phyloP scores from a whole-genome alignment of 2,888 invertebrate species.

The Melangyna quadrimaculata region DNA sequence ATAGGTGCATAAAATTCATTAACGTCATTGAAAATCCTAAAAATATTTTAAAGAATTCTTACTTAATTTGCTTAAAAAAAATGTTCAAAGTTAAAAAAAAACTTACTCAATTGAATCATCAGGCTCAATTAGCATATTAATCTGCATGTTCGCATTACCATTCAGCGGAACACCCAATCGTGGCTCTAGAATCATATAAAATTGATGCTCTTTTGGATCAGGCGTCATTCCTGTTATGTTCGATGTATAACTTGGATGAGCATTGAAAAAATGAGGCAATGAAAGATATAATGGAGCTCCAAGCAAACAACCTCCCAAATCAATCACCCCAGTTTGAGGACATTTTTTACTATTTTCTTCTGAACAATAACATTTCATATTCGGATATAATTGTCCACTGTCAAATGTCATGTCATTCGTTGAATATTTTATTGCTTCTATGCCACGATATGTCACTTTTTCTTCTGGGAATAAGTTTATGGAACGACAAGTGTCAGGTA shows the following conservation, averaged over 20 bases:
- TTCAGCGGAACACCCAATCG: conserved; percentile 88
- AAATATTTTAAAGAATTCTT: conserved; percentile 54
- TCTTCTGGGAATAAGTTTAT: conserved; percentile 77
- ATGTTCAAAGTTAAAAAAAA: background rate
- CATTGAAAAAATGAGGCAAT: conserved; percentile 89
- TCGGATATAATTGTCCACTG: conserved; percentile 84
- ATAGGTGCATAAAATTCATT: conserved; percentile 84
- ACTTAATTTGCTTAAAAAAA: background rate
- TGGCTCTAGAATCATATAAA: conserved; percentile 87
- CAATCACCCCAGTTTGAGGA: conserved; percentile 84
- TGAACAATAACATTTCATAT: conserved; percentile 86
- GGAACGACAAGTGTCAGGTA: conserved; percentile 89
- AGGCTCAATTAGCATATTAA: conserved; percentile 84
- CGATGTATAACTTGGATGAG: conserved; percentile 85
- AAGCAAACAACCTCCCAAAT: conserved; percentile 86
- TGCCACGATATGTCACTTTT: conserved; percentile 73
- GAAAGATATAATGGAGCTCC: conserved; percentile 91
- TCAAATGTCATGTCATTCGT: conserved; percentile 86
- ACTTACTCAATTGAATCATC: conserved; percentile 83
- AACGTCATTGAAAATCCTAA: conserved; percentile 82
- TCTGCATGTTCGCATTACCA: conserved; percentile 87
- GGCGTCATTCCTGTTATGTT: conserved; percentile 86
- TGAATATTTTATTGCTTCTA: conserved; percentile 78
- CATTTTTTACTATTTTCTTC: conserved; percentile 75
- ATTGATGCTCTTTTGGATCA: conserved; percentile 84